Evolutionary conservation across 2,797 vertebrate genomes (phyloP), one percentile per base, ranked within the genome.

Genomic region (Eupleurogrammus muticus): DNA sequence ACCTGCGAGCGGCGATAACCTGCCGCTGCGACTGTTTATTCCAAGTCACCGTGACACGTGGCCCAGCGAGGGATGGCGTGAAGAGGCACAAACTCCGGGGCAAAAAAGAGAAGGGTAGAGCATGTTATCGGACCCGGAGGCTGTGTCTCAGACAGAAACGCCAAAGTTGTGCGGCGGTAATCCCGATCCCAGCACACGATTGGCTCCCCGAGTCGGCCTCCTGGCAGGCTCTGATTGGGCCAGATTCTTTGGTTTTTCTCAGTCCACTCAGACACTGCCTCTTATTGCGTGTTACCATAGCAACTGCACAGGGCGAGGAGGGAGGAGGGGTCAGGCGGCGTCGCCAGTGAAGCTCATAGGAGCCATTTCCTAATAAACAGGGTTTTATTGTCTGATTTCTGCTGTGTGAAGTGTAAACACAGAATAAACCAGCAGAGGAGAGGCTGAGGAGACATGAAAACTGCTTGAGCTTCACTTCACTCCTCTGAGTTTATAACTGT

Each of bases 281-380:
- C 80, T 68, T 74, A 85, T 73, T 72, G 42, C 19, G 3, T 52
- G 80, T 91, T 84, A 82, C 89, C 81, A 86, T 90, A 71, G 88
- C 80, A 89, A 93, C 87, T 1, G 2, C 20, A 49, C 2, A 48
- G 68, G 13, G 58, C 16, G 13, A n/a, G 2, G 47, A 3, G 28
- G 14, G 5, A 53, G 28, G 28, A 28, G 28, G 55, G 82, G 84
- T 89, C 84, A 88, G 77, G 67, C 3, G 40, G 40, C 5, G 40
- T 16, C 44, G 48, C 66, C 73, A 64, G 62, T 79, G 83, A 88
- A 78, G 76, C 81, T 54, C 56, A 74, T 73, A 75, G 77, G 70
- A 89, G 77, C 87, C 73, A 77, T 88, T 85, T 88, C 75, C 79
- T 77, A 88, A 89, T 87, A 86, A 92, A 86, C 65, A 50, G 23